These are phyloP conservation scores for Baryphthengus martii DNA, from an alignment of 2,113 vertebrate genomes.

Conservation along the genomic window DNA sequence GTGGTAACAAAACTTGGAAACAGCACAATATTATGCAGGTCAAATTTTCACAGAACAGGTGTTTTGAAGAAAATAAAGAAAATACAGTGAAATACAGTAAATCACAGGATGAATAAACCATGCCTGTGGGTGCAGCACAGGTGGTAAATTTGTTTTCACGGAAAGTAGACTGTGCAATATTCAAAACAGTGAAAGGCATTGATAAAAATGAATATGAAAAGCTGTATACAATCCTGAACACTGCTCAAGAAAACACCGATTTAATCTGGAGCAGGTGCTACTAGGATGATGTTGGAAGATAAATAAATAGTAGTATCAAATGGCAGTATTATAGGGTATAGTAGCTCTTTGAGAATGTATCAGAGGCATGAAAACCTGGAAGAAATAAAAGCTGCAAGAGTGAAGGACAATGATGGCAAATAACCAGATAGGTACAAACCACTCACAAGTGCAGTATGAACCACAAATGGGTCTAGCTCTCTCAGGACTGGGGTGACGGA, in stretches of 20 bases:
- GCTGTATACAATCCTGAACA: background rate
- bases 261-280: background rate
- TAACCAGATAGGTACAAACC: background rate
- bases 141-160: background rate
- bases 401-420: background rate
- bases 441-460: background rate
- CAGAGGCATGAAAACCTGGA: background rate
- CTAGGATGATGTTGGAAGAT: background rate
- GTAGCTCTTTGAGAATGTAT: background rate
- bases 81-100: background rate
- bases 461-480: background rate
- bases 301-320: background rate
- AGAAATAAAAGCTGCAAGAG: background rate
- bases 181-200: background rate
- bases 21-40: background rate
- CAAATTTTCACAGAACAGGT: background rate
- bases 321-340: background rate
- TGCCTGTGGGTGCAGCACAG: fast-evolving
- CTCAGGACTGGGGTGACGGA: background rate
- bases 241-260: background rate
- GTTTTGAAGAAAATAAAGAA: background rate
- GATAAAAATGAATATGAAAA: background rate
- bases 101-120: background rate
- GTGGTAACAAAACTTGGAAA: background rate
- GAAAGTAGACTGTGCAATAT: background rate